Evolutionary conservation across 2,888 invertebrate species (phyloP), one percentile per base, ranked within the genome.

Genomic region (Steinernema scapterisci): DNA sequence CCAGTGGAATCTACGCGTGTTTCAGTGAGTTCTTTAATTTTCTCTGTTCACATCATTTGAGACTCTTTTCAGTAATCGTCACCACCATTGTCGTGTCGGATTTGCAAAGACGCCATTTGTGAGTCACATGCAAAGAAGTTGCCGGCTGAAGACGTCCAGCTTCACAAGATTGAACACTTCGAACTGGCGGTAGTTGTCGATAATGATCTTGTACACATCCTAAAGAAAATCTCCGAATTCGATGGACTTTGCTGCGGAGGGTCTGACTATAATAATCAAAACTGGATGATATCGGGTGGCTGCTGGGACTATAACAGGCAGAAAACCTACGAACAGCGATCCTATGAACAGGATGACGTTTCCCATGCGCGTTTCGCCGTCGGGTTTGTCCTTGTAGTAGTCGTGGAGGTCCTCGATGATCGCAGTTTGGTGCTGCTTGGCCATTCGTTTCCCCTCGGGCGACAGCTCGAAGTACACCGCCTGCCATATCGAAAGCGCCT

Each of bases 361-460:
- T 38, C 75, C 75, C 27, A 75, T 38, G 25, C 75, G 72, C 43
- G 51, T 54, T 9, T 75, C 43, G 2, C 75, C 75, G 51, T 75
- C 56, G 2, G 19, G 19, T 11, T 38, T 31, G 27, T 51, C 46
- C 19, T 75, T 46, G 52, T 75, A 75, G 71, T 75, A 51, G 21
- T 75, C 70, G 45, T 73, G 72, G n/a, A 75, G 54, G 23, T 45
- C 75, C 46, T 74, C 52, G 46, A 75, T 75, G 38, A 75, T 72
- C 25, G 44, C 48, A 16, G 31, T 48, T 31, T 75, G 54, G 19
- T 73, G 75, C 9, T 75, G 38, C 38, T 63, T 72, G 11, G 75
- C 75, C 38, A 75, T 19, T 5, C 31, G 21, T 27, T 75, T 75
- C 25, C 73, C 75, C 6, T 44, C 46, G 1, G 72, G 19, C 0